Evolutionary conservation across 2,888 invertebrate species (phyloP).

Genomic region (Hydroisotoma schaefferi): DNA sequence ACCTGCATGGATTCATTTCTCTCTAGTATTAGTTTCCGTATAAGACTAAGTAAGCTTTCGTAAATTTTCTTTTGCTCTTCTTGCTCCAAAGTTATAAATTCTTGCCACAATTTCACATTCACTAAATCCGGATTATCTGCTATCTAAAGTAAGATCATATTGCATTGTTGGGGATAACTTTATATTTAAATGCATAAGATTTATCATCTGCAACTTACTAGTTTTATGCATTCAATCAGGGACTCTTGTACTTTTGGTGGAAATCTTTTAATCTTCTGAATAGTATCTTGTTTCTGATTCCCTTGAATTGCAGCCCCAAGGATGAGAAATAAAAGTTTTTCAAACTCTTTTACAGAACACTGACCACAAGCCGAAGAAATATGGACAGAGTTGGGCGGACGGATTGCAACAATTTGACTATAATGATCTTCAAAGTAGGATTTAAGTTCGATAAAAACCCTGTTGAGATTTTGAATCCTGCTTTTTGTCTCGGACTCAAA

Average conservation of each 20-base stretch:
- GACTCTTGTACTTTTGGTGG: slow-evolving; percentile 45
- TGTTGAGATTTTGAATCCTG: slow-evolving; percentile 44
- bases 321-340: slow-evolving; percentile 46
- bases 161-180: not conserved
- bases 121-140: slow-evolving; percentile 47
- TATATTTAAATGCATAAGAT: not conserved
- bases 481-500: slow-evolving; percentile 47
- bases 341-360: slow-evolving; percentile 46
- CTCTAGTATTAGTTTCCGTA: slow-evolving; percentile 41
- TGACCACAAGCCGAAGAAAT: slow-evolving; percentile 44
- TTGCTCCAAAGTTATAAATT: slow-evolving; percentile 28
- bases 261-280: slow-evolving; percentile 45
- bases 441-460: slow-evolving; percentile 44
- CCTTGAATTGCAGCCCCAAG: slow-evolving; percentile 48
- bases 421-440: slow-evolving; percentile 47
- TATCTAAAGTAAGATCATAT: too few relatives aligned
- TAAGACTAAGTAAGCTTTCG: slow-evolving; percentile 39
- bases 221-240: slow-evolving; percentile 45
- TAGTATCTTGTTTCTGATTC: slow-evolving; percentile 45
- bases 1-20: slow-evolving; percentile 46
- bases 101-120: slow-evolving; percentile 45
- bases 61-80: slow-evolving; percentile 45
- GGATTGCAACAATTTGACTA: slow-evolving; percentile 45
- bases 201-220: slow-evolving; percentile 28
- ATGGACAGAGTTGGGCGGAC: slow-evolving; percentile 47